Evolutionary conservation across 2,888 invertebrate genomes (phyloP), one percentile per base, ranked within the genome.

Genomic region (Deilephila elpenor): DNA sequence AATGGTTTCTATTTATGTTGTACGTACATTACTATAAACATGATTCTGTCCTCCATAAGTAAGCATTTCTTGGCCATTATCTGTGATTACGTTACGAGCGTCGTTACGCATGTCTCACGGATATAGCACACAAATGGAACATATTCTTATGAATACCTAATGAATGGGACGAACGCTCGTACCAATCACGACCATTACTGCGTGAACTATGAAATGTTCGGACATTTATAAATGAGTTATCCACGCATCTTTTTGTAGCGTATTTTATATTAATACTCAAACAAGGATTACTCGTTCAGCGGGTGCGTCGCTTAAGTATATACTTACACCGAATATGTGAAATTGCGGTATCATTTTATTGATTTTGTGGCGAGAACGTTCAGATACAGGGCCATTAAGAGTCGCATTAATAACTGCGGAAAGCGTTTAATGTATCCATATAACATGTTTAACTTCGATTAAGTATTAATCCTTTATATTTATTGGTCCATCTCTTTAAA

Each of bases 81-180:
- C 67, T 14, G 67, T 51, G 67, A 51, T 51, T 67, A 67, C 20
- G 6, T 67, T 67, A 25, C 25, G 67, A 67, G 5, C 25, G 20
- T 67, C 25, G 20, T 67, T 67, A 37, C 25, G 14, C 25, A 51
- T 37, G 44, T 25, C 51, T 51, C 25, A 67, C 25, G 14, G 6
- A 44, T 61, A 17, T 29, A 5, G 17, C 61, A 37, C 20, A 64
- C 20, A 67, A 6, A 51, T 51, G 51, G 5, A 17, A 11, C 1
- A 67, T 37, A 37, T 64, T 67, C 51, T 51, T 51, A 51, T 51
- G 44, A 51, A 67, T 67, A 67, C 67, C 51, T 25, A 51, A 67
- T 67, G 44, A 67, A 67, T 51, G 51, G 7, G 44, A 6, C 51
- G 44, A n/a, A 25, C 14, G 56, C 56, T n/a, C 56, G 25, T 67